These are phyloP conservation scores for Heliconius hewitsoni DNA, from an alignment of 1,140 invertebrate genomes.

Conservation along the genomic window DNA sequence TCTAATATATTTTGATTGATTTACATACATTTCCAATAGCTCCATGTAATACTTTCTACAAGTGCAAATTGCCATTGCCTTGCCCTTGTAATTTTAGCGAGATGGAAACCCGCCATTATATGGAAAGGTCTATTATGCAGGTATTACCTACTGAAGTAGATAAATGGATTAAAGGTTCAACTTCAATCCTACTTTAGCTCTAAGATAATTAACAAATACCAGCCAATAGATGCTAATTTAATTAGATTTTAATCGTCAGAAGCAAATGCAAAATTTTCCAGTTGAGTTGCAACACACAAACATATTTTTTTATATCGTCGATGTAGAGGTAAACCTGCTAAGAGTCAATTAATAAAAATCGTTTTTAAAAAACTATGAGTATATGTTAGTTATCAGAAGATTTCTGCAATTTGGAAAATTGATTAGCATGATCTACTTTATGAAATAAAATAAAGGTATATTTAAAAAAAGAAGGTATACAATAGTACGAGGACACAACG, in stretches of 20 bases:
- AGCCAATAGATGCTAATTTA: background rate
- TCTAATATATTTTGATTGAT: background rate
- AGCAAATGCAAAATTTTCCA: background rate
- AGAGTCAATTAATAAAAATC: too few species aligned
- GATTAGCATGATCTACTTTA: too few species aligned
- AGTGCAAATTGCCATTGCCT: background rate
- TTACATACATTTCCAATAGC: background rate
- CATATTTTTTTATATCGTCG: too few species aligned
- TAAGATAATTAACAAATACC: background rate
- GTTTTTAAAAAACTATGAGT: too few species aligned
- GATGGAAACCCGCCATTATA: background rate
- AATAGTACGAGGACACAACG: too few species aligned
- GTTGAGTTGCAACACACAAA: too few species aligned
- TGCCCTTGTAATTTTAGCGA: background rate
- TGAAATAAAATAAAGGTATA: too few species aligned
- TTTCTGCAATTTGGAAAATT: too few species aligned
- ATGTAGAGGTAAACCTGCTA: too few species aligned
- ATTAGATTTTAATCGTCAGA: background rate
- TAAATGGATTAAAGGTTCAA: constrained; percentile 8
- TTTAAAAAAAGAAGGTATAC: too few species aligned
- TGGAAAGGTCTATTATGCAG: background rate
- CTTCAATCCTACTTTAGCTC: background rate
- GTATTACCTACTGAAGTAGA: constrained; percentile 9
- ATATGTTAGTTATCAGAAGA: too few species aligned
- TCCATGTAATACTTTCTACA: background rate